Conservation (phyloP, 2,113 vertebrate species). For the Falco punctatus region DNA sequence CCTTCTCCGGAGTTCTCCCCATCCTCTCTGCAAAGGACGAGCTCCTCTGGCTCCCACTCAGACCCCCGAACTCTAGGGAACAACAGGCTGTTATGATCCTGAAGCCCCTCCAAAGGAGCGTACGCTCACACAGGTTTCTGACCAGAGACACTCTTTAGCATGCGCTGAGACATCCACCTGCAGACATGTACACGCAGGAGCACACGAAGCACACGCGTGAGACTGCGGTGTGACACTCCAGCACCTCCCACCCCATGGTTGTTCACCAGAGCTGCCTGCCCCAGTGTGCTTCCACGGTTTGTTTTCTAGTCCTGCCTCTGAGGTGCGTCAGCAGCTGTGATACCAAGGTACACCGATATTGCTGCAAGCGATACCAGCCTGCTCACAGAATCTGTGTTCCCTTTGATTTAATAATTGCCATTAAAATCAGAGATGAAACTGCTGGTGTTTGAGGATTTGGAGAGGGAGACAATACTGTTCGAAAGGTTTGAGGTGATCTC, state of each 20-base stretch:
- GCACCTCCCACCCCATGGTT: conserved; percentile 29
- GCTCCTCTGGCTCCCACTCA: conserved; percentile 91
- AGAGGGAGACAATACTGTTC: not conserved
- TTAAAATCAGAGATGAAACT: conserved; percentile 48
- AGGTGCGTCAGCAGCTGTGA: not conserved
- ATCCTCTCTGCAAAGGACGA: conserved; percentile 73
- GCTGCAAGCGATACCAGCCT: not conserved
- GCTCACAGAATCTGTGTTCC: conserved; percentile 22
- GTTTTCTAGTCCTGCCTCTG: not conserved
- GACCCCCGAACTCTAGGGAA: conserved; percentile 90
- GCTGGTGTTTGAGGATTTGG: not conserved
- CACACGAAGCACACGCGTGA: conserved; percentile 11
- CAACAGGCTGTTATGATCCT: not conserved
- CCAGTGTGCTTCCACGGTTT: not conserved
- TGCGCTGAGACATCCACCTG: not conserved
- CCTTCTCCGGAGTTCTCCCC: conserved; percentile 58
- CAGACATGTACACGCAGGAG: not conserved
- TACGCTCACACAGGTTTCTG: not conserved
- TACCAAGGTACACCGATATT: not conserved
- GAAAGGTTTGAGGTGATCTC: not conserved
- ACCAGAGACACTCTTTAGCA: conserved; percentile 20
- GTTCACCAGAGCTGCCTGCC: conserved; percentile 8
- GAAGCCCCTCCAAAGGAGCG: not conserved
- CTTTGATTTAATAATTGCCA: conserved; percentile 18
- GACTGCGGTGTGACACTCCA: conserved; percentile 46